phyloP scores from a whole-genome alignment of 1,140 invertebrate genomes.

The Atta texana region DNA sequence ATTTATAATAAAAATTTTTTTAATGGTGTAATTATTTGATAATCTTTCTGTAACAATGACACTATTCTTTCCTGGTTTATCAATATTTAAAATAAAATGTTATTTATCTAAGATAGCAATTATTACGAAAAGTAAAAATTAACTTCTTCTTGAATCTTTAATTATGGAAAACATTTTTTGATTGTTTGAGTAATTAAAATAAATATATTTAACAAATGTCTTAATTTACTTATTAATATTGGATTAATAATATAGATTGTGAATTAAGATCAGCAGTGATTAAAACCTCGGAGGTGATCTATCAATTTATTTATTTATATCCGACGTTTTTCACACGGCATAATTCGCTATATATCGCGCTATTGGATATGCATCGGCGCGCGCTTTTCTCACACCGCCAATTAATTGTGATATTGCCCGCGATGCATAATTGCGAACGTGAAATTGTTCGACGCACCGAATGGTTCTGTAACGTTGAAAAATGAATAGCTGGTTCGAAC shows the following conservation, averaged over 20 bases:
- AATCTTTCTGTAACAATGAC: neutral
- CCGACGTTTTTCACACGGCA: neutral
- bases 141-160: neutral
- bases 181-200: neutral
- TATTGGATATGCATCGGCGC: constrained; percentile 16
- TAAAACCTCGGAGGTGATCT: neutral
- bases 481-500: constrained; percentile 62
- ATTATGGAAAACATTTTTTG: neutral
- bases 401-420: constrained; percentile 45
- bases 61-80: neutral
- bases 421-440: constrained; percentile 33
- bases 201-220: neutral
- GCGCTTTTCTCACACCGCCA: constrained; percentile 10
- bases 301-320: constrained; percentile 32
- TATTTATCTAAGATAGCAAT: neutral
- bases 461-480: constrained; percentile 60
- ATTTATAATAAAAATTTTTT: too few relatives aligned
- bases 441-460: constrained; percentile 34
- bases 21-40: neutral
- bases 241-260: neutral
- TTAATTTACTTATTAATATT: neutral
- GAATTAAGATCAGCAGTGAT: neutral
- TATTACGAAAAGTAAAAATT: neutral
- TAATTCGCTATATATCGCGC: constrained; percentile 15
- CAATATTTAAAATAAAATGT: constrained; percentile 9